phyloP scores from a whole-genome alignment of 2,888 invertebrate species.

The Synanthedon formicaeformis region DNA sequence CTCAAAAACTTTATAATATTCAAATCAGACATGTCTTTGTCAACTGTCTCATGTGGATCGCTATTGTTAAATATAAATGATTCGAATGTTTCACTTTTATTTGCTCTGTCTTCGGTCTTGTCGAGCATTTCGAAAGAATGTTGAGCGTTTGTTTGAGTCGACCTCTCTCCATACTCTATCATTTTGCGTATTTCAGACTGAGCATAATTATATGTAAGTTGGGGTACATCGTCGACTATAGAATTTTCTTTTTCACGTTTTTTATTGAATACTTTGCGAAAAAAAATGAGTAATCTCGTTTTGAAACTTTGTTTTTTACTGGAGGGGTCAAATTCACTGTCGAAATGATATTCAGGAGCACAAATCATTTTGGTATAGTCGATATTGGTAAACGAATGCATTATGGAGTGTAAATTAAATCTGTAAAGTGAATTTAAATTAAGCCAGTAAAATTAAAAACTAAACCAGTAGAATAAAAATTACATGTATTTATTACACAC shows the following conservation, averaged over 20 bases:
- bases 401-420: conserved; percentile 41
- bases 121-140: conserved; percentile 30
- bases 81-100: conserved; percentile 10
- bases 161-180: conserved; percentile 16
- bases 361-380: conserved; percentile 7
- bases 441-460: too few relatives aligned
- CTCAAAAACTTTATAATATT: conserved; percentile 32
- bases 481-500: too few relatives aligned
- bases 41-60: not conserved
- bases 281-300: too few relatives aligned
- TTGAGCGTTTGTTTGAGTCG: conserved; percentile 37
- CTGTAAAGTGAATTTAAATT: conserved; percentile 24
- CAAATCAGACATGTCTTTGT: conserved; percentile 18
- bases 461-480: too few relatives aligned
- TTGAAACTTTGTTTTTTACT: too few relatives aligned
- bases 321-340: too few relatives aligned
- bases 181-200: conserved; percentile 37
- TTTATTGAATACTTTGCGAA: too few relatives aligned
- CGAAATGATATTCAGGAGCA: too few relatives aligned
- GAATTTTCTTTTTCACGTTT: too few relatives aligned
- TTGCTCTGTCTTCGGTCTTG: conserved; percentile 3
- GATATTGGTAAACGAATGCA: conserved; percentile 45
- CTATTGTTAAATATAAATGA: not conserved
- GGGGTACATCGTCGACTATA: too few relatives aligned
- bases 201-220: conserved; percentile 23